phyloP scores from a whole-genome alignment of 1,140 invertebrate genomes.

The Oryctes rhinoceros region DNA sequence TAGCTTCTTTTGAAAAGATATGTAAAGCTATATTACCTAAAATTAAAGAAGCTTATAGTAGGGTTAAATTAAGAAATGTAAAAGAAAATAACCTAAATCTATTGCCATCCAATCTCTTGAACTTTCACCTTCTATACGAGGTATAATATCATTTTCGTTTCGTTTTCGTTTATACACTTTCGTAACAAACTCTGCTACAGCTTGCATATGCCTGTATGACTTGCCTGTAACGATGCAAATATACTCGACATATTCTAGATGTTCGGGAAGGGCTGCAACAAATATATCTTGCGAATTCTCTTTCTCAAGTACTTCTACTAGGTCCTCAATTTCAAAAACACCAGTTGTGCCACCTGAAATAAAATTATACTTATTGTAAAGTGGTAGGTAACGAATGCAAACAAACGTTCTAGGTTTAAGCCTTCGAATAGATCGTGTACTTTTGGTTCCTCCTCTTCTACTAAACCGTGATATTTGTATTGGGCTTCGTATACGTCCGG shows the following conservation, averaged over 20 bases:
- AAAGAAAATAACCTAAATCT: constrained; percentile 76
- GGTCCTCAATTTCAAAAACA: constrained; percentile 73
- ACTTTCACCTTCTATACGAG: constrained; percentile 79
- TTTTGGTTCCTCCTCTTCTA: constrained; percentile 46
- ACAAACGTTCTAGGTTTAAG: constrained; percentile 51
- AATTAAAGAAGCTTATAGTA: constrained; percentile 49
- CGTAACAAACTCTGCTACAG: constrained; percentile 79
- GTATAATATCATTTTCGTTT: constrained; percentile 70
- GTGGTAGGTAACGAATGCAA: background rate
- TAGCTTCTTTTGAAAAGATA: constrained; percentile 76
- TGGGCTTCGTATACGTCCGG: constrained; percentile 53
- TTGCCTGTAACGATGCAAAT: constrained; percentile 55
- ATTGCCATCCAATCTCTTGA: constrained; percentile 86
- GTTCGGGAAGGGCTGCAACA: constrained; percentile 77
- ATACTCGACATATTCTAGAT: constrained; percentile 71
- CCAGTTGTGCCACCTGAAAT: constrained; percentile 49
- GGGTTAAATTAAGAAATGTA: background rate
- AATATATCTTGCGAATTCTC: constrained; percentile 85
- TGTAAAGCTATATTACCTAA: constrained; percentile 91
- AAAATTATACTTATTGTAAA: constrained; percentile 23
- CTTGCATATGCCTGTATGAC: constrained; percentile 62
- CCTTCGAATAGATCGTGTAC: constrained; percentile 46
- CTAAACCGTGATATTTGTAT: constrained; percentile 45
- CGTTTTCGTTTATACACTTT: constrained; percentile 83
- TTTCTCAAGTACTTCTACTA: constrained; percentile 77